Evolutionary conservation across 2,888 invertebrate genomes (phyloP).

Genomic region (Silvanus unidentatus): DNA sequence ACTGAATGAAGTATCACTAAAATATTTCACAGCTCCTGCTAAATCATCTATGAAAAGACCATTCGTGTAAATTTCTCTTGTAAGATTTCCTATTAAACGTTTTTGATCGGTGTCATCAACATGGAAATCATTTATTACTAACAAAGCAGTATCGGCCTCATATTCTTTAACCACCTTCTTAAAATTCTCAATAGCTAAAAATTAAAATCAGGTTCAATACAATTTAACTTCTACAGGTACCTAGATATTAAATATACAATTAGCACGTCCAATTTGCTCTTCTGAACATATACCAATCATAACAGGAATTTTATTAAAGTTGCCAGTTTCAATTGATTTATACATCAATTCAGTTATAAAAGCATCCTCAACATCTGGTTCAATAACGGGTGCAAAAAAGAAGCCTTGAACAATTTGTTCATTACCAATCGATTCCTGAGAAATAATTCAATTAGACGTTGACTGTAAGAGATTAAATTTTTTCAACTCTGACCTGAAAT

Average conservation of each 20-base stretch:
- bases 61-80: slow-evolving; percentile 20
- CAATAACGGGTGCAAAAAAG: too few relatives aligned
- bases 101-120: slow-evolving; percentile 11
- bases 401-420: slow-evolving; percentile 5
- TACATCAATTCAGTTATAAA: slow-evolving; percentile 17
- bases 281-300: slow-evolving; percentile 20
- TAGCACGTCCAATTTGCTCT: slow-evolving; percentile 12
- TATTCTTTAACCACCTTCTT: neutral
- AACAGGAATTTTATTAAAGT: slow-evolving; percentile 16
- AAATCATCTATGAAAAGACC: slow-evolving; percentile 13
- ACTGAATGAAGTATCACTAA: neutral
- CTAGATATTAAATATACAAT: slow-evolving; percentile 7
- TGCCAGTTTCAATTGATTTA: slow-evolving; percentile 15
- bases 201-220: neutral
- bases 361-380: too few relatives aligned
- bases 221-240: too few relatives aligned
- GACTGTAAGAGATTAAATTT: too few relatives aligned
- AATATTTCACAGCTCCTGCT: slow-evolving; percentile 10
- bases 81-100: slow-evolving; percentile 13
- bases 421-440: neutral
- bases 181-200: neutral
- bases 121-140: slow-evolving; percentile 7
- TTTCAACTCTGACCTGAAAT: slow-evolving; percentile 7
- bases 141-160: neutral
- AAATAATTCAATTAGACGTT: too few relatives aligned